Base-by-base conservation (phyloP, 2,888 invertebrate genomes). In the Hirtodrosophila trivittata region DNA sequence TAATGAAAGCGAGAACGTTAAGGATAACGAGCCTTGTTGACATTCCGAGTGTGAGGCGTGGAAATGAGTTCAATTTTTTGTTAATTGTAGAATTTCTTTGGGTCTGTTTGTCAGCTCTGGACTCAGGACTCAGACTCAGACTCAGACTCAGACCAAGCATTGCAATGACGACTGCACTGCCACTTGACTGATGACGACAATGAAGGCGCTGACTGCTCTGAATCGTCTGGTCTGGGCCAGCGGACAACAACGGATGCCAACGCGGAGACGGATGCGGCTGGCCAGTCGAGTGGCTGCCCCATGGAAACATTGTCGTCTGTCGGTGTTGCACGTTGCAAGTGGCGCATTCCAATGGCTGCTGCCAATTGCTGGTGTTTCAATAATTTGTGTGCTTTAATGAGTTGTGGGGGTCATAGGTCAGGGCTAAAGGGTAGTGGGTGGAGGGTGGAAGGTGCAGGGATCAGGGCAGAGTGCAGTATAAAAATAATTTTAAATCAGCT, bases 401-500 rank as follows among this genome's bases (percentile, higher is more conserved):
- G 63, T n/a, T 32, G 14, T 13, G 3, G 4, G 32, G 43, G n/a
- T 28, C 33, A 28, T 8, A 13, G 2, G 43, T 9, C 9, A 12
- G 3, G n/a, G 13, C 0, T 5, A 3, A 21, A 3, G 18, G 18
- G 18, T 2, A 5, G 18, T 2, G 18, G 18, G 18, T 2, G 18
- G 18, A 8, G 8, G 28, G 1, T 0, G 32, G 39, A 3, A 21
- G 38, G 8, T 18, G 12, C 18, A 7, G 33, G 18, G 26, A 16
- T 26, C 16, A 16, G 12, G 32, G 25, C 33, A 2, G 43, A 5
- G 35, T 37, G 37, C 42, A 10, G 38, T 39, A 75, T 59, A 64
- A 85, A 85, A 82, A 73, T 78, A 64, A 66, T 72, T 85, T 80
- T 78, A 75, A 85, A 75, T 82, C 86, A 83, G 73, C 73, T 72